Conservation (phyloP, 1,140 invertebrate genomes). For the Penaeus vannamei region DNA sequence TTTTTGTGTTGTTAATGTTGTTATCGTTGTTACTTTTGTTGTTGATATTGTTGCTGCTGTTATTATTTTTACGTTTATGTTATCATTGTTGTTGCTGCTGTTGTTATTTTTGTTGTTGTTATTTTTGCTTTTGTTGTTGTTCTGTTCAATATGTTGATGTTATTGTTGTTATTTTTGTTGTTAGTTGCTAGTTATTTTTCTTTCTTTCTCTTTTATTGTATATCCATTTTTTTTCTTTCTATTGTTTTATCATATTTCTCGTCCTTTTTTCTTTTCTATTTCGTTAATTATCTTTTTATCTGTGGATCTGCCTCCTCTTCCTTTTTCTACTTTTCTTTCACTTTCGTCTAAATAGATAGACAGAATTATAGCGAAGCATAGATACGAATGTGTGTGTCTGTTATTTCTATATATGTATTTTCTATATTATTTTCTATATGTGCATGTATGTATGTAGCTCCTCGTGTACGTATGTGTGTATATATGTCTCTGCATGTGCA, state of each 20-base stretch:
- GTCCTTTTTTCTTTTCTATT: background rate
- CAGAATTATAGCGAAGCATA: background rate
- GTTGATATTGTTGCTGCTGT: too few species aligned
- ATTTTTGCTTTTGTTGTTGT: too few species aligned
- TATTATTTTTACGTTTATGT: too few species aligned
- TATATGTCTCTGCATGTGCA: background rate
- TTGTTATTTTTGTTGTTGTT: too few species aligned
- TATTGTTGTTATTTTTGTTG: too few species aligned
- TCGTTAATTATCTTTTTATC: background rate
- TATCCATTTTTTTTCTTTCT: background rate
- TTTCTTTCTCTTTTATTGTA: background rate
- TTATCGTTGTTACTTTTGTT: too few species aligned
- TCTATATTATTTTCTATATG: too few species aligned
- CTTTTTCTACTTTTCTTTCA: background rate
- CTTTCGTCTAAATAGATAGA: background rate
- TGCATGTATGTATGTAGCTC: background rate
- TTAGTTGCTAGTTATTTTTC: background rate
- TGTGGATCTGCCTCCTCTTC: background rate
- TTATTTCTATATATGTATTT: background rate
- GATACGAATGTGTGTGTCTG: background rate
- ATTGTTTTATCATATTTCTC: background rate
- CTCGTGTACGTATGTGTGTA: background rate
- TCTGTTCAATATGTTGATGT: too few species aligned
- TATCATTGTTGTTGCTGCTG: too few species aligned
- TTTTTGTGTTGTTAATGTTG: too few species aligned